Evolutionary conservation across 2,113 vertebrate species (phyloP), one percentile per base, ranked within the genome.

Genomic region (Podocnemis expansa): DNA sequence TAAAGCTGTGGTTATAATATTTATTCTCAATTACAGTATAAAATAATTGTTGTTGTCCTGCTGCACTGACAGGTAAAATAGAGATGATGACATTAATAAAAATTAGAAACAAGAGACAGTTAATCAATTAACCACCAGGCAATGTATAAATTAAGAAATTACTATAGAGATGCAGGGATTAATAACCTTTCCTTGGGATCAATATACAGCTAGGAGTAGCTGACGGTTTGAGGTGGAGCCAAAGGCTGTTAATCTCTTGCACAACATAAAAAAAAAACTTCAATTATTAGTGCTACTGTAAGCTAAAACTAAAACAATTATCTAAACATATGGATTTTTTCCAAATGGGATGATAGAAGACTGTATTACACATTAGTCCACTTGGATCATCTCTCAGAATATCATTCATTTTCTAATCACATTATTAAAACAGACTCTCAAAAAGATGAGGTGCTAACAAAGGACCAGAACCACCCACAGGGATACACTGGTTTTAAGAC

Each of bases 61-160:
- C 75, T 78, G 75, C 54, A 75, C 0, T 81, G 78, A 52, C 38
- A 83, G 63, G 9, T 79, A 87, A 45, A 67, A 78, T 25, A 56
- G 60, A 22, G 93, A 94, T 78, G 45, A 96, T 93, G 91, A 89
- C 29, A 84, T 75, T 6, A 43, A 76, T 76, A 22, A 76, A 86
- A 89, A 67, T 5, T 80, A 91, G 1, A 78, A 89, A 80, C 89
- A 95, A 83, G 87, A 80, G 22, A 91, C 60, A 45, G 85, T 45
- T 31, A 51, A 93, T 87, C 82, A 82, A 89, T 83, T 29, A 90
- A 60, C 70, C 91, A 25, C 3, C 38, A 95, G 89, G 87, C 49
- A 89, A 52, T 12, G 82, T 54, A 22, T 58, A 89, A n/a, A 92
- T 85, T 93, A 80, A 91, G 87, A 88, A 97, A 25, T 31, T 92